A percentile compares a stretch with the other conserved stretches of the same genome.
Evolutionary conservation across 23 tunicate species (phyloP).

Genomic region (Corella eumyota): DNA sequence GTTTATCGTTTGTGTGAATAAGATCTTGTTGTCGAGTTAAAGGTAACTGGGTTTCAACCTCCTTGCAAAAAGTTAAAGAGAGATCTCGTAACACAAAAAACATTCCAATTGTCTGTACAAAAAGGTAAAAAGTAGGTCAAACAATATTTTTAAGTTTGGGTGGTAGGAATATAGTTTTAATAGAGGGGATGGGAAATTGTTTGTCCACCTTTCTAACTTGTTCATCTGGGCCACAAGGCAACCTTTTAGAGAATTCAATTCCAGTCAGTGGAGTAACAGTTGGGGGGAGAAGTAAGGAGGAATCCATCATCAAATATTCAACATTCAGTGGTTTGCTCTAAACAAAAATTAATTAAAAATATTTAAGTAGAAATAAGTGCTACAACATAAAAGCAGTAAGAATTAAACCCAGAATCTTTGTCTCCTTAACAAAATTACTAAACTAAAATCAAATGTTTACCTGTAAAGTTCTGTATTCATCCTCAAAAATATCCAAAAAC

Average conservation of each 20-base stretch:
- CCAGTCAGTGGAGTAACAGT: constrained; percentile 98
- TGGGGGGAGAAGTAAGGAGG: constrained; percentile 75
- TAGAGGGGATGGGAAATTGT: no score
- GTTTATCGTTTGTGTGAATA: constrained; percentile 74
- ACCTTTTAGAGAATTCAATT: constrained; percentile 67
- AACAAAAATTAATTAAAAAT: background rate
- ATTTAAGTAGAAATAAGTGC: background rate
- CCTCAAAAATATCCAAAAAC: constrained; percentile 96
- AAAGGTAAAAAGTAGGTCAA: background rate
- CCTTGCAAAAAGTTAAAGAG: constrained; percentile 54
- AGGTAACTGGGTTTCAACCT: constrained; percentile 90
- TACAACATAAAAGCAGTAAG: no score
- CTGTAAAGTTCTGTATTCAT: constrained; percentile 69
- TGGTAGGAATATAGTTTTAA: background rate
- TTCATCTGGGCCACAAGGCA: constrained; percentile 97
- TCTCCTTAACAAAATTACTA: no score
- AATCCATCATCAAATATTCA: constrained; percentile 97
- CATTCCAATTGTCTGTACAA: constrained; percentile 58
- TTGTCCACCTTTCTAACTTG: constrained; percentile 58
- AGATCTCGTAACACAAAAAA: constrained; percentile 70
- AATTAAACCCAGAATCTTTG: no score
- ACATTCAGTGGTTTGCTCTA: constrained; percentile 83
- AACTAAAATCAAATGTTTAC: no score
- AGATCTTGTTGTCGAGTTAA: constrained; percentile 75
- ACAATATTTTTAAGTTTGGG: background rate